Percentiles rank a stretch among this genome's conserved stretches.
phyloP scores from a whole-genome alignment of 1,140 invertebrate genomes.

The Drosophila pallidifrons region DNA sequence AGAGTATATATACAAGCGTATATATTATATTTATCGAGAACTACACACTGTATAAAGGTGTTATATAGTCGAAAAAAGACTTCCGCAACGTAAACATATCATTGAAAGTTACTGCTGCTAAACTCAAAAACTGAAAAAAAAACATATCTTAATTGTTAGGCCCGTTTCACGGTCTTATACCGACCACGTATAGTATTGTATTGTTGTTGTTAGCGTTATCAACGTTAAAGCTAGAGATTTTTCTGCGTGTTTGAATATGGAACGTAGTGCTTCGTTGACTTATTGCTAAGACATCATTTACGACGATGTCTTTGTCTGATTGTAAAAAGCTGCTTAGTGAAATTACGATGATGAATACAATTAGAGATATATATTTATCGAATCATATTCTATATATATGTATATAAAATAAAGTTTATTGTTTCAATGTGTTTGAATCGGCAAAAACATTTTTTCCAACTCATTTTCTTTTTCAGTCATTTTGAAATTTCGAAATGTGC shows the following conservation, averaged over 20 bases:
- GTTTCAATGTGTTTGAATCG: constrained; percentile 65
- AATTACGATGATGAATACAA: constrained; percentile 10
- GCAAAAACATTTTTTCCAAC: neutral
- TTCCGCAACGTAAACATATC: constrained; percentile 84
- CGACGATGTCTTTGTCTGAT: constrained; percentile 41
- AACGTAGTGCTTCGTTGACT: constrained; percentile 42
- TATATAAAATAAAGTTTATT: constrained; percentile 77
- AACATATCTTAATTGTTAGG: constrained; percentile 48
- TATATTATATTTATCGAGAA: constrained; percentile 24
- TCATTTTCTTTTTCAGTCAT: constrained; percentile 10
- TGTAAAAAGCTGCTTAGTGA: constrained; percentile 68
- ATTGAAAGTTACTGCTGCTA: constrained; percentile 74
- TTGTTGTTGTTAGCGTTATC: constrained; percentile 49
- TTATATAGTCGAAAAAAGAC: constrained; percentile 67
- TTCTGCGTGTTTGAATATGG: constrained; percentile 15
- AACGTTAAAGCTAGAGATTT: constrained; percentile 11
- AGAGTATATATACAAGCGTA: constrained; percentile 26
- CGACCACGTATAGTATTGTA: constrained; percentile 46
- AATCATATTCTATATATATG: constrained; percentile 45
- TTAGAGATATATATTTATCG: constrained; percentile 48
- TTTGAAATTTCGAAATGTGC: constrained; percentile 19
- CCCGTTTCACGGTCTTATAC: constrained; percentile 5
- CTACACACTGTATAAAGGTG: constrained; percentile 7
- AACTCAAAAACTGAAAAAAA: constrained; percentile 50
- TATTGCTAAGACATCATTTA: constrained; percentile 10